Conservation (phyloP, 2,797 vertebrate genomes). For the Mycteria americana region DNA sequence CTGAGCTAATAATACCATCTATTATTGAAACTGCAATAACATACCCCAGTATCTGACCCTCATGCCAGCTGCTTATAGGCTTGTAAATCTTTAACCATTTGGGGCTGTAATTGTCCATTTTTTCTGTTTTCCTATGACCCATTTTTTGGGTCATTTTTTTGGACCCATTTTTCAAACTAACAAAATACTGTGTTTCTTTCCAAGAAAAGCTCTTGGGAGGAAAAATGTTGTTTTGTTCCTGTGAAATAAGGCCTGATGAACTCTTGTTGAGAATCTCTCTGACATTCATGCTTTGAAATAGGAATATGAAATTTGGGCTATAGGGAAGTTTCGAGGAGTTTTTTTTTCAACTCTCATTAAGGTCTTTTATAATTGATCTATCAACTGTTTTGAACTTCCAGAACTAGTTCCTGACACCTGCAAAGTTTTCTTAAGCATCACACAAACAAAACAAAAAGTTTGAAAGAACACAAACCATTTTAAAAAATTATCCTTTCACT, state of each 20-base stretch:
- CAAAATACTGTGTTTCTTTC: slow-evolving; percentile 24
- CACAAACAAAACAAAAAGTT: background rate
- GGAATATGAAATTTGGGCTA: background rate
- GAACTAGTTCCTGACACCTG: background rate
- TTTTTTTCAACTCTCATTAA: background rate
- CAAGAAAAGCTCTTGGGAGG: slow-evolving; percentile 29
- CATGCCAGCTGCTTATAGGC: background rate
- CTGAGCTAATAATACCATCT: slow-evolving; percentile 22
- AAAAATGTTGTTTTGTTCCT: slow-evolving; percentile 25
- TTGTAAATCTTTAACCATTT: slow-evolving; percentile 27
- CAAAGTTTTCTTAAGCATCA: background rate
- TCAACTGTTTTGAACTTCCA: background rate
- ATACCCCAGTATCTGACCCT: background rate
- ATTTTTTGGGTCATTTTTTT: background rate
- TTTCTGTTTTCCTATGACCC: background rate
- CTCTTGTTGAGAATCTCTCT: slow-evolving; percentile 1
- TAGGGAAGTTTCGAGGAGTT: background rate
- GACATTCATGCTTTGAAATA: background rate
- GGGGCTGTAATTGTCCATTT: background rate
- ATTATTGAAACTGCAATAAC: background rate
- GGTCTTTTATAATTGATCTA: background rate
- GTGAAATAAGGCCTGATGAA: background rate
- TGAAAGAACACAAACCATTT: background rate
- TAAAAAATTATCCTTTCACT: background rate
- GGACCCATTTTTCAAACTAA: background rate